Evolutionary conservation across 2,797 vertebrate species (phyloP).

Genomic region (Sebastes kiyomatsui): DNA sequence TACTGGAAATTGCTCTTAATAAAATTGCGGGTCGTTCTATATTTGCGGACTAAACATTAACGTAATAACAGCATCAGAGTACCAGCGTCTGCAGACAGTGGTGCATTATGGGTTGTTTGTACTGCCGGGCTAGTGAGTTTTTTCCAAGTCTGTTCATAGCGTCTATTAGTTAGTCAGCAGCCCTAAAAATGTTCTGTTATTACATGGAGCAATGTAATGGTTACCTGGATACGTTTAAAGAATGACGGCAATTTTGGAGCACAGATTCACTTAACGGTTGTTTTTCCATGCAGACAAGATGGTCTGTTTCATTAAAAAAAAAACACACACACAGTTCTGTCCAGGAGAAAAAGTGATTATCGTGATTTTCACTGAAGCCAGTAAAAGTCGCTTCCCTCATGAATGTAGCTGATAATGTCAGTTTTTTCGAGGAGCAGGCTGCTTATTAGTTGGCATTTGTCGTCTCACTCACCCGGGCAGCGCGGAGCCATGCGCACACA

Average conservation of each 20-base stretch:
- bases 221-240: neutral
- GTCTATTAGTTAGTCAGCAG: neutral
- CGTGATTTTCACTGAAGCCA: too few relatives aligned
- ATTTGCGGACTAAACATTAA: neutral
- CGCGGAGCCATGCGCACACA: neutral
- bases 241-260: neutral
- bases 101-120: neutral
- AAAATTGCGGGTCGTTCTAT: neutral
- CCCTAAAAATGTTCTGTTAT: too few relatives aligned
- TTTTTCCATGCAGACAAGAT: neutral
- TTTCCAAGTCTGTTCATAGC: neutral
- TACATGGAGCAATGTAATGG: neutral
- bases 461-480: neutral
- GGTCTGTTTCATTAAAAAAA: neutral
- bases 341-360: neutral
- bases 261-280: neutral
- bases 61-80: neutral
- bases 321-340: too few relatives aligned
- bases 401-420: neutral
- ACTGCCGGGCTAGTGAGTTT: neutral
- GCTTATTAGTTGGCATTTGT: conserved; percentile 6
- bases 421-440: conserved; percentile 14
- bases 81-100: neutral
- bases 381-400: neutral
- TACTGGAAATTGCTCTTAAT: neutral